Conservation (phyloP, 2,888 invertebrate genomes). For the Leucania comma region DNA sequence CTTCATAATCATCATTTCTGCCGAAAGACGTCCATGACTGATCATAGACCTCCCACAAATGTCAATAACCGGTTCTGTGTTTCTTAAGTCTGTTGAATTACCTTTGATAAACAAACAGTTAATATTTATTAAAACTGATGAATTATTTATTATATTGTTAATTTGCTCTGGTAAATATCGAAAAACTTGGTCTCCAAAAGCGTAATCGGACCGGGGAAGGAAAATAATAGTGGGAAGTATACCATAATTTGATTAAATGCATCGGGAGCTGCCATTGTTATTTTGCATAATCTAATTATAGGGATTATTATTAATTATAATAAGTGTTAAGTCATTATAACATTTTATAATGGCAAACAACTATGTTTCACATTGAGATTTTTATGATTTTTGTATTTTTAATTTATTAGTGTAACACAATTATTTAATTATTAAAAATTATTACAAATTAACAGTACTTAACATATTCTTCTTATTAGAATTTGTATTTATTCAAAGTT, state of each 20-base stretch:
- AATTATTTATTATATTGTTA: background rate
- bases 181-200: conserved; percentile 14
- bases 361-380: too few species aligned
- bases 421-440: too few species aligned
- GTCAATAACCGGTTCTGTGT: too few species aligned
- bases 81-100: background rate
- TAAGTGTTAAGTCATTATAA: background rate
- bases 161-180: background rate
- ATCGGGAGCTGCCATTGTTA: conserved; percentile 20
- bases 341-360: background rate
- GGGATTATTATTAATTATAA: conserved; percentile 1
- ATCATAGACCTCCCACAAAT: too few species aligned
- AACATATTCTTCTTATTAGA: too few species aligned
- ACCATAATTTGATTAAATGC: conserved; percentile 21
- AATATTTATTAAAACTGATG: background rate
- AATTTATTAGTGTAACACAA: too few species aligned
- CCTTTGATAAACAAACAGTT: background rate
- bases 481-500: too few species aligned
- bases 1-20: too few species aligned
- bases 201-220: conserved; percentile 34
- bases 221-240: conserved; percentile 37
- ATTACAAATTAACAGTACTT: too few species aligned
- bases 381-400: too few species aligned
- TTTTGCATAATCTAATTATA: background rate
- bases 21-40: too few species aligned